A percentile compares a stretch with the other conserved stretches of the same genome.
phyloP scores from a whole-genome alignment of 2,888 invertebrate species.

The Folsomia manolachei region DNA sequence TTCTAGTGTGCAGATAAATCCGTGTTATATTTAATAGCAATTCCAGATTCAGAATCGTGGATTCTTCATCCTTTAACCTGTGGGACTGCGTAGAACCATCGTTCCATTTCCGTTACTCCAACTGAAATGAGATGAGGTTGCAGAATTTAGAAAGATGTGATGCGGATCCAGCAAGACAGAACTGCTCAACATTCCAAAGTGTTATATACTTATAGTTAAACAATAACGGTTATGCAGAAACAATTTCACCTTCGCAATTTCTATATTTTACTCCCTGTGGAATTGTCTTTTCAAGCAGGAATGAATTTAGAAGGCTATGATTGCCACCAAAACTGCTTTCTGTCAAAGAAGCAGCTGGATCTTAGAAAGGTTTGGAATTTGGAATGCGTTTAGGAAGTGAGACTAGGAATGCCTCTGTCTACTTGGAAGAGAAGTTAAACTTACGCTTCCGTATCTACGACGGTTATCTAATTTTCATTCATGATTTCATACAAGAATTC shows the following conservation, averaged over 20 bases:
- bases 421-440: background rate
- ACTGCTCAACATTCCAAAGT: background rate
- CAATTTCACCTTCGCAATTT: background rate
- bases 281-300: background rate
- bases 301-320: background rate
- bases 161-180: too few relatives aligned
- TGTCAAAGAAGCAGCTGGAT: background rate
- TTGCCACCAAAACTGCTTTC: background rate
- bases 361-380: background rate
- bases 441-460: background rate
- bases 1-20: background rate
- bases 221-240: background rate
- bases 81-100: background rate
- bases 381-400: too few relatives aligned
- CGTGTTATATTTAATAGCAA: background rate
- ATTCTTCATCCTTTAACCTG: background rate
- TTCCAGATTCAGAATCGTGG: background rate
- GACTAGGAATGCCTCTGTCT: too few relatives aligned
- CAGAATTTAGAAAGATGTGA: background rate
- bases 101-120: background rate
- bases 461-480: background rate
- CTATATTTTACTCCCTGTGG: background rate
- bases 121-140: background rate
- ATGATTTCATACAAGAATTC: slow-evolving; percentile 7
- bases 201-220: too few relatives aligned